Percentiles rank a stretch among this genome's conserved stretches.
These are phyloP conservation scores for Arbacia lixula DNA, from an alignment of 53 echinoderm and acorn worm species.

Conservation along the genomic window DNA sequence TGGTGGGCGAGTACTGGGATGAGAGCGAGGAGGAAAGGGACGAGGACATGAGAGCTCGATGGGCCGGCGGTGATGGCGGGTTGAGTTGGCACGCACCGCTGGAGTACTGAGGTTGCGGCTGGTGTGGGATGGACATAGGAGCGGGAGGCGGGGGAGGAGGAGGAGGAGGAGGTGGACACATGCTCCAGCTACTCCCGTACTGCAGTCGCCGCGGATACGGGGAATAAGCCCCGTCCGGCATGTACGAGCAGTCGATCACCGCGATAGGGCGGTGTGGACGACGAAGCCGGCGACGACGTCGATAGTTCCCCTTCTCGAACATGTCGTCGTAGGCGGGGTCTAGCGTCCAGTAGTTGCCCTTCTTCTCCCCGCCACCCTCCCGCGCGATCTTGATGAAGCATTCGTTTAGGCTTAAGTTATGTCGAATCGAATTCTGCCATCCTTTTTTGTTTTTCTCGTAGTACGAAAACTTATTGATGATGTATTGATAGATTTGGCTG, in stretches of 20 bases:
- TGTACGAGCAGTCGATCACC: conserved; percentile 47
- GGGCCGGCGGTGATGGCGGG: conserved; percentile 18
- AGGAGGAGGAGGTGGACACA: conserved; percentile 34
- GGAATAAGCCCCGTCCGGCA: conserved; percentile 25
- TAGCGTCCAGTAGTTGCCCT: conserved; percentile 97
- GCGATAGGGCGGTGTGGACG: conserved; percentile 76
- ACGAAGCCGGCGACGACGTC: conserved; percentile 86
- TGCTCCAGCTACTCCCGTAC: conserved; percentile 62
- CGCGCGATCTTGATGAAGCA: conserved; percentile 98
- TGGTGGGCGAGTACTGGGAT: conserved; percentile 32
- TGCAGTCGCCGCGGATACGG: conserved; percentile 46
- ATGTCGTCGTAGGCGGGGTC: conserved; percentile 97
- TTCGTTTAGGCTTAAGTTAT: conserved; percentile 95
- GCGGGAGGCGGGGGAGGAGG: not conserved
- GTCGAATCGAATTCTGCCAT: conserved; percentile 97
- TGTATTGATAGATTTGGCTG: conserved; percentile 97
- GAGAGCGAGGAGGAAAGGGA: conserved; percentile 13
- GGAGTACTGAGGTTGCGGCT: conserved; percentile 11
- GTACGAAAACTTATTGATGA: conserved; percentile 88
- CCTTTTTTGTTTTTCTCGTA: conserved; percentile 99
- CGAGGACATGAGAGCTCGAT: conserved; percentile 15
- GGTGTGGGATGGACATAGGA: too few species aligned
- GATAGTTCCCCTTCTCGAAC: conserved; percentile 99
- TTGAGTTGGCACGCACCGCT: conserved; percentile 3
- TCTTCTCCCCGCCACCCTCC: conserved; percentile 91